Evolutionary conservation across 1,140 invertebrate genomes (phyloP), one percentile per base, ranked within the genome.

Genomic region (Drosophila guanche): DNA sequence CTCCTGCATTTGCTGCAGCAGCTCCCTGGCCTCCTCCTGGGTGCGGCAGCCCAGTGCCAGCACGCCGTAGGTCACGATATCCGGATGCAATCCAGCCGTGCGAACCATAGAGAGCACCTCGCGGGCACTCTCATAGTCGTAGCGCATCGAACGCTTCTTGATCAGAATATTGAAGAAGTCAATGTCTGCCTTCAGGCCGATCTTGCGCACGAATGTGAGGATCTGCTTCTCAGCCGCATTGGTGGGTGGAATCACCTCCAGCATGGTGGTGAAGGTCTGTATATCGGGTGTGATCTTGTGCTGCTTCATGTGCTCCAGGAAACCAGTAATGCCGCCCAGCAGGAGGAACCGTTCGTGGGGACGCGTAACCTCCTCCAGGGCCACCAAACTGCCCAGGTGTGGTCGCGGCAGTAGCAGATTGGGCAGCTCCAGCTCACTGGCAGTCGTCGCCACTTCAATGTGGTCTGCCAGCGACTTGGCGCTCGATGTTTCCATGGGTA

Each of bases 81-180:
- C 94, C 4, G 95, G 94, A 42, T 92, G 91, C 12, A 97, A 83
- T 55, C 92, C 92, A 7, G 92, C 76, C 48, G 93, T 93, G 42
- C 92, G 92, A 60, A 98, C 95, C 50, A 95, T 91, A 29, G 92
- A 62, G 27, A 96, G 91, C 5, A 97, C 94, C 59, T 93, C 91
- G 93, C 94, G 93, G 23, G 95, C 96, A 80, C 90, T 92, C 54
- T 93, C 91, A 90, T 94, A 95, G 80, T 96, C 94, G 52, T 91
- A 91, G 73, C 95, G 92, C 61, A 94, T 91, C 80, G 94, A 94
- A 55, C 96, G 93, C 85, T 94, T 96, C 80, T 95, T 97, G 50
- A 98, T 97, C 12, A 98, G 91, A 89, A 96, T 94, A 91, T 98
- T 99, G 76, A 94, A 97, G 89, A 98, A 97, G 85, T 95, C 94